A percentile compares a stretch with the other conserved stretches of the same genome.
phyloP scores from a whole-genome alignment of 2,888 invertebrate genomes.

The Dicycla oo region DNA sequence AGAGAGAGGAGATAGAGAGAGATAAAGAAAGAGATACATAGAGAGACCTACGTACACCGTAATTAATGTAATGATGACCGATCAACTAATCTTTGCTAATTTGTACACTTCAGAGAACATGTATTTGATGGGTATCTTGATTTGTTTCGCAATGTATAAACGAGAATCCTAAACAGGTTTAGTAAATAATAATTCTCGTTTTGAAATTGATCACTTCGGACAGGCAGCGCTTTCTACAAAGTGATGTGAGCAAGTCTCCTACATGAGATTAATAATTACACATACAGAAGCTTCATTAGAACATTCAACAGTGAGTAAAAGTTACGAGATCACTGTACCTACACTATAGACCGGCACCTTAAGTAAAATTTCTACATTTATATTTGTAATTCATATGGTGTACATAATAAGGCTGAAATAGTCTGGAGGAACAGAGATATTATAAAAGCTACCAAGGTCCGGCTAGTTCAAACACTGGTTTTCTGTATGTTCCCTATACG shows the following conservation, averaged over 20 bases:
- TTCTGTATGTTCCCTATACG: too few relatives aligned
- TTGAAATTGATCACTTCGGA: slow-evolving; percentile 12
- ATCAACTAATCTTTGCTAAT: slow-evolving; percentile 11
- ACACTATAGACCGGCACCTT: not conserved
- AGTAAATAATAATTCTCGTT: slow-evolving; percentile 33
- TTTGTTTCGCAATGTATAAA: slow-evolving; percentile 13
- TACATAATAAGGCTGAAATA: not conserved
- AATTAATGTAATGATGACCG: slow-evolving; percentile 2
- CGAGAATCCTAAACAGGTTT: slow-evolving; percentile 44
- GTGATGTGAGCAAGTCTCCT: not conserved
- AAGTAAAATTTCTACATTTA: not conserved
- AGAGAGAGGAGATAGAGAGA: not conserved
- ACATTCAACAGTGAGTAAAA: not conserved
- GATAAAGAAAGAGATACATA: not conserved
- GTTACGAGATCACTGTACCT: not conserved
- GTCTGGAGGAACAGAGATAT: too few relatives aligned
- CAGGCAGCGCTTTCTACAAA: slow-evolving; percentile 30
- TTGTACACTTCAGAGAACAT: slow-evolving; percentile 2
- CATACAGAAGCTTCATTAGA: not conserved
- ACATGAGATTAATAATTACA: slow-evolving; percentile 5
- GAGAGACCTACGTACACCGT: not conserved
- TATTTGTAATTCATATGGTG: not conserved
- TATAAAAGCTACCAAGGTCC: too few relatives aligned
- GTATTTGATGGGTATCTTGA: slow-evolving; percentile 4
- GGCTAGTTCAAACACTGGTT: too few relatives aligned